phyloP scores from a whole-genome alignment of 2,113 vertebrate species.

The Halcyon malimbica region DNA sequence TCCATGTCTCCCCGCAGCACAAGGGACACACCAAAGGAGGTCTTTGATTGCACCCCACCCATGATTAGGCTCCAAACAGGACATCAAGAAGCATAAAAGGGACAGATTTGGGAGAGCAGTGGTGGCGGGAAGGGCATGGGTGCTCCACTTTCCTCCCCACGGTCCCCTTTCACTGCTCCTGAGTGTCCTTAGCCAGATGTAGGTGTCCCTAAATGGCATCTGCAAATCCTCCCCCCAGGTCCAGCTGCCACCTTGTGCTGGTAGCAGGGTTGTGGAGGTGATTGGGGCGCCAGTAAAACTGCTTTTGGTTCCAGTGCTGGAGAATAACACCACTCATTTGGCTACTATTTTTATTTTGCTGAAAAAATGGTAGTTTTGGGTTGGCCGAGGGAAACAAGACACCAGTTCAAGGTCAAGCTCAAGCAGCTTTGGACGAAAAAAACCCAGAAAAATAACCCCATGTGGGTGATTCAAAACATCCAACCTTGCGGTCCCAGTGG shows the following conservation, averaged over 20 bases:
- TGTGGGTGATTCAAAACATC: neutral
- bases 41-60: neutral
- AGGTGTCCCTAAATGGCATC: neutral
- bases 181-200: neutral
- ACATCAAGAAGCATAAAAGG: neutral
- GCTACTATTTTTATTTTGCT: neutral
- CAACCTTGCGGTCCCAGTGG: fast-evolving
- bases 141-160: neutral
- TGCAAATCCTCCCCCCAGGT: fast-evolving
- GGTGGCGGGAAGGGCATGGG: neutral
- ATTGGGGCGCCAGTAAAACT: neutral
- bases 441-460: neutral
- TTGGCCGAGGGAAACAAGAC: neutral
- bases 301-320: neutral
- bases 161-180: neutral
- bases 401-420: neutral
- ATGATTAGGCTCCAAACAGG: fast-evolving
- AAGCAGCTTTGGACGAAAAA: neutral
- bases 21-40: neutral
- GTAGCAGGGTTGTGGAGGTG: fast-evolving
- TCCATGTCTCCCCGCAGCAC: neutral
- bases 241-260: fast-evolving
- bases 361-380: fast-evolving
- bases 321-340: fast-evolving
- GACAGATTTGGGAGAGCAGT: fast-evolving